Conservation (phyloP, 2,888 invertebrate species). For the Lepidocyrtoides sp. region DNA sequence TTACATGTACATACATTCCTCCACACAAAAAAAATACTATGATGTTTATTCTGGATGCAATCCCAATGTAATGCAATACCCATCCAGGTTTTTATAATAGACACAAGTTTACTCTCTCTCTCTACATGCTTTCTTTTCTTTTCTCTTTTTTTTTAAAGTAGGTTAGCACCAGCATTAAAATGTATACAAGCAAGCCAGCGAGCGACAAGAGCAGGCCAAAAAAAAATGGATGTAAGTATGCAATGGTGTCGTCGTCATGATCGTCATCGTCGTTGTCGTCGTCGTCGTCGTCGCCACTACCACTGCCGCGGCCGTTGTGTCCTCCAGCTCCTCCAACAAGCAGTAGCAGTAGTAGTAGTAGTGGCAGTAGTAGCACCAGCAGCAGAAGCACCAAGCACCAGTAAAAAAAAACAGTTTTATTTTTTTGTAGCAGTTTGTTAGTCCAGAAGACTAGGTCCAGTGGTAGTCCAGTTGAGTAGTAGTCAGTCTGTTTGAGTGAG, state of each 20-base stretch:
- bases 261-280: constrained; percentile 10
- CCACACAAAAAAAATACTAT: too few species aligned
- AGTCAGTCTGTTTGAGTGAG: neutral
- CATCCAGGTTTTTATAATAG: too few species aligned
- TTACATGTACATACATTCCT: neutral
- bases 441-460: too few species aligned
- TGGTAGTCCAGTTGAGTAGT: neutral
- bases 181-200: constrained; percentile 3
- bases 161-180: constrained; percentile 51
- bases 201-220: too few species aligned
- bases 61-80: too few species aligned
- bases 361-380: neutral
- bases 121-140: neutral
- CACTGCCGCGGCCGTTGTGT: constrained; percentile 15
- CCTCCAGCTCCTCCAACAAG: neutral
- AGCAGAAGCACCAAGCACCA: neutral
- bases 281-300: constrained; percentile 15
- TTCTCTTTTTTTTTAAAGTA: constrained; percentile 43
- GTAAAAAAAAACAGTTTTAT: too few species aligned
- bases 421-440: neutral
- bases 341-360: constrained; percentile 6
- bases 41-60: too few species aligned
- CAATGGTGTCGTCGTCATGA: constrained; percentile 26
- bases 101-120: too few species aligned
- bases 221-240: neutral